Conservation (phyloP, 1,140 invertebrate genomes). For the Rhysida immarginata region DNA sequence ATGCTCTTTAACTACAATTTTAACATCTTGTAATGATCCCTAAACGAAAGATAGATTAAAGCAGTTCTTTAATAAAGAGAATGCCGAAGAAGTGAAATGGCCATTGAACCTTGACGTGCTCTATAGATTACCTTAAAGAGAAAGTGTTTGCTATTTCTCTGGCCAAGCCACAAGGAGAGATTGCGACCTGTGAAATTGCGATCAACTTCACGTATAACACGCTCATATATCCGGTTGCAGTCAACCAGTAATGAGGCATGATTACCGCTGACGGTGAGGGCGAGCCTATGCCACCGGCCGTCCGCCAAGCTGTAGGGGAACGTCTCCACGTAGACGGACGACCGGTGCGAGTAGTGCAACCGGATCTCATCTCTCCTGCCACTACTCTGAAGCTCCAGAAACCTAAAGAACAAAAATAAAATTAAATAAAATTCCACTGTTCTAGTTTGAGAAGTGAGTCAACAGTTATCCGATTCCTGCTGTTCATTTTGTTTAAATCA, state of each 20-base stretch:
- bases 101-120: no score
- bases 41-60: slow-evolving; percentile 31
- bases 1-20: slow-evolving; percentile 62
- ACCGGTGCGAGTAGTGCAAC: slow-evolving; percentile 41
- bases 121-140: slow-evolving; percentile 57
- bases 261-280: slow-evolving; percentile 60
- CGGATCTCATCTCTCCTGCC: slow-evolving; percentile 61
- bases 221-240: slow-evolving; percentile 66
- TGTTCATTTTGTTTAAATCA: no score
- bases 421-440: slow-evolving; percentile 5
- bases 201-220: slow-evolving; percentile 49
- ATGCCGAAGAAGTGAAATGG: no score
- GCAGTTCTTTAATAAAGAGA: no score
- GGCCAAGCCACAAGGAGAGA: slow-evolving; percentile 67
- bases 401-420: slow-evolving; percentile 37
- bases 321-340: slow-evolving; percentile 55
- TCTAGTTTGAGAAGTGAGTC: no score
- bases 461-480: no score
- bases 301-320: slow-evolving; percentile 74
- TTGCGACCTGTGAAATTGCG: slow-evolving; percentile 44
- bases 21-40: slow-evolving; percentile 75
- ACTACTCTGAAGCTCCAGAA: slow-evolving; percentile 78
- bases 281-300: slow-evolving; percentile 68
- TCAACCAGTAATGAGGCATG: slow-evolving; percentile 69
- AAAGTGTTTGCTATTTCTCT: slow-evolving; percentile 67